These are phyloP conservation scores for Pipra filicauda DNA, from an alignment of 2,113 vertebrate genomes.

Conservation along the genomic window DNA sequence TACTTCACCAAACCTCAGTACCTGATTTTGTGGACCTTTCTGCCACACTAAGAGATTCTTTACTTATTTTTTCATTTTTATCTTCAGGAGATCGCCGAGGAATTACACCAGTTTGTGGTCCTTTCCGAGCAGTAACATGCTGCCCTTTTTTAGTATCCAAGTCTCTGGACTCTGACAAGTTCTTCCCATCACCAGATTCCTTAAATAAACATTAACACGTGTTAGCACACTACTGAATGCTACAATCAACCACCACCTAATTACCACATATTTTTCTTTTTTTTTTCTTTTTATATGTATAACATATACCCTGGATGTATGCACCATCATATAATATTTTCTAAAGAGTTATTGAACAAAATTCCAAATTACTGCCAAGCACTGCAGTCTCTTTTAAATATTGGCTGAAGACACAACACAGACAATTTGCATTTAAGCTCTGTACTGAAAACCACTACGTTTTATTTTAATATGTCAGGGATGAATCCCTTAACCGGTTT, in stretches of 20 bases:
- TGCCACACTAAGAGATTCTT: conserved; percentile 60
- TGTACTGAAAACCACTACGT: not conserved
- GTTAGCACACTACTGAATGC: not conserved
- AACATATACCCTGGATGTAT: not conserved
- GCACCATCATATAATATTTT: not conserved
- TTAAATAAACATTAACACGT: conserved; percentile 32
- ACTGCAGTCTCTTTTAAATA: not conserved
- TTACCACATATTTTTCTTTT: not conserved
- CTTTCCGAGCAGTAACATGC: conserved; percentile 72
- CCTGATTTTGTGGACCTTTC: conserved; percentile 76
- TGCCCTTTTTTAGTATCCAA: conserved; percentile 74
- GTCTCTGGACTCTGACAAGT: conserved; percentile 70
- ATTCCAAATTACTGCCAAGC: not conserved
- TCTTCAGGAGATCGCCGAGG: conserved; percentile 75
- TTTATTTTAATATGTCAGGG: not conserved
- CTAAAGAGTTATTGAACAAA: not conserved
- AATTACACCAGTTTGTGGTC: conserved; percentile 57
- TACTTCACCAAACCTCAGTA: conserved; percentile 1
- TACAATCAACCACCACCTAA: not conserved
- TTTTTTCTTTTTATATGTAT: not conserved
- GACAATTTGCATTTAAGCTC: not conserved
- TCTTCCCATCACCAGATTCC: conserved; percentile 75
- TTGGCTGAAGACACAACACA: not conserved
- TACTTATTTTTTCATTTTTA: conserved; percentile 75
- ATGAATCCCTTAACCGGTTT: not conserved